Percentiles rank a stretch among this genome's conserved stretches.
Evolutionary conservation across 2,888 invertebrate genomes (phyloP).

Genomic region (Margaritifera margaritifera): DNA sequence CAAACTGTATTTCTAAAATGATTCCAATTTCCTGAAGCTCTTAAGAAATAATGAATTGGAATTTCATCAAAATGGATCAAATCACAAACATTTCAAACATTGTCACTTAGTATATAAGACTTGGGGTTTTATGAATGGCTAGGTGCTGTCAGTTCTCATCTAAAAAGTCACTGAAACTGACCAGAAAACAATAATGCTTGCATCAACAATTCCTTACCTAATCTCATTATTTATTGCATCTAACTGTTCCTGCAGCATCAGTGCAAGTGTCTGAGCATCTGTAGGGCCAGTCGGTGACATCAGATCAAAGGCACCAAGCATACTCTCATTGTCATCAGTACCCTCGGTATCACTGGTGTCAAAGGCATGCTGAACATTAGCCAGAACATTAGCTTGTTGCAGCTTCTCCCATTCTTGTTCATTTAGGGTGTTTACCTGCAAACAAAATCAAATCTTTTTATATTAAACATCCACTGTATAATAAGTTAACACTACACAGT

Average conservation of each 20-base stretch:
- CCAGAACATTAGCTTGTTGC: conserved; percentile 87
- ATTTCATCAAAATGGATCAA: too few species aligned
- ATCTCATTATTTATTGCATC: conserved; percentile 99
- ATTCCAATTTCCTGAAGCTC: too few species aligned
- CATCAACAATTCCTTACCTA: conserved; percentile 73
- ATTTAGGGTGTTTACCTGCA: conserved; percentile 71
- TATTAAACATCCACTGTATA: too few species aligned
- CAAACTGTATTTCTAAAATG: too few species aligned
- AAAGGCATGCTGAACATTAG: conserved; percentile 93
- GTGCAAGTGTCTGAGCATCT: conserved; percentile 97
- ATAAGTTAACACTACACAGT: too few species aligned
- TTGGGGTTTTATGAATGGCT: neutral
- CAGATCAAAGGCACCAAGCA: conserved; percentile 83
- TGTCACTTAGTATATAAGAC: neutral
- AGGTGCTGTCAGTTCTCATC: neutral
- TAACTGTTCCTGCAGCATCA: conserved; percentile 99
- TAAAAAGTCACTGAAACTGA: neutral
- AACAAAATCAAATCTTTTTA: neutral
- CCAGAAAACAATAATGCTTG: neutral
- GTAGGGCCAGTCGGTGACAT: conserved; percentile 77
- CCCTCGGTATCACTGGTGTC: conserved; percentile 81
- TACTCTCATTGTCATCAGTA: conserved; percentile 82
- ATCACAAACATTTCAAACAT: neutral
- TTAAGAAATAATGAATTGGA: conserved; percentile 3
- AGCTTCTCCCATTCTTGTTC: conserved; percentile 95